Percentiles rank a stretch among this genome's conserved stretches.
These are phyloP conservation scores for Phalloptychus januarius DNA, from an alignment of 2,797 vertebrate species.

Conservation along the genomic window DNA sequence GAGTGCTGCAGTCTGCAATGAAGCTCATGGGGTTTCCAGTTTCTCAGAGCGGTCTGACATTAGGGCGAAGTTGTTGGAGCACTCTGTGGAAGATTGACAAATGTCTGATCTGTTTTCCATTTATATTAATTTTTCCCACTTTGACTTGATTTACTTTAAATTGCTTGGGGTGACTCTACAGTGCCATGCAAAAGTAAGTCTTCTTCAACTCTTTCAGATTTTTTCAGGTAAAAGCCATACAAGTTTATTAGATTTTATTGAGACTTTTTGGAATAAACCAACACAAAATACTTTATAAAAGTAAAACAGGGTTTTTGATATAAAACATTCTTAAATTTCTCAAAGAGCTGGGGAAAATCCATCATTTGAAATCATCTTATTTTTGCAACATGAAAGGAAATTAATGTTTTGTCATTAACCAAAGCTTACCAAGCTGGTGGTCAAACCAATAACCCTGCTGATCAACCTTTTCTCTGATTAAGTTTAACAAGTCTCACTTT, in stretches of 20 bases:
- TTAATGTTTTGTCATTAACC: not conserved
- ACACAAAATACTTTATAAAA: not conserved
- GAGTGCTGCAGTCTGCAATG: not conserved
- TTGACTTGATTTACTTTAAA: not conserved
- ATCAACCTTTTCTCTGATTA: not conserved
- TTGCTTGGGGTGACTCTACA: not conserved
- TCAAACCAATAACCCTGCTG: not conserved
- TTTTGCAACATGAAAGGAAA: not conserved
- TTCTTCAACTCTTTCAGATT: not conserved
- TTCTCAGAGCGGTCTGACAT: not conserved
- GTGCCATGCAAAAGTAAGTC: not conserved
- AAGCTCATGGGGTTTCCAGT: not conserved
- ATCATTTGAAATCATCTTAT: not conserved
- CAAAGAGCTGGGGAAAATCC: not conserved
- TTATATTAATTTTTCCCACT: not conserved
- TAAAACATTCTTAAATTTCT: not conserved
- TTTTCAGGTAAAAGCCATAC: not conserved
- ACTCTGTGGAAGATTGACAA: not conserved
- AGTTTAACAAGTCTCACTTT: not conserved
- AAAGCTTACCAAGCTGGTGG: not conserved
- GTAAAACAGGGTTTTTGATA: not conserved
- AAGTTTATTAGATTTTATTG: not conserved
- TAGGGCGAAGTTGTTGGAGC: not conserved
- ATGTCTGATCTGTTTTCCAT: not conserved
- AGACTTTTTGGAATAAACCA: not conserved